A percentile compares a stretch with the other conserved stretches of the same genome.
phyloP scores from a whole-genome alignment of 1,140 invertebrate genomes.

The Drosophila ercepeae region DNA sequence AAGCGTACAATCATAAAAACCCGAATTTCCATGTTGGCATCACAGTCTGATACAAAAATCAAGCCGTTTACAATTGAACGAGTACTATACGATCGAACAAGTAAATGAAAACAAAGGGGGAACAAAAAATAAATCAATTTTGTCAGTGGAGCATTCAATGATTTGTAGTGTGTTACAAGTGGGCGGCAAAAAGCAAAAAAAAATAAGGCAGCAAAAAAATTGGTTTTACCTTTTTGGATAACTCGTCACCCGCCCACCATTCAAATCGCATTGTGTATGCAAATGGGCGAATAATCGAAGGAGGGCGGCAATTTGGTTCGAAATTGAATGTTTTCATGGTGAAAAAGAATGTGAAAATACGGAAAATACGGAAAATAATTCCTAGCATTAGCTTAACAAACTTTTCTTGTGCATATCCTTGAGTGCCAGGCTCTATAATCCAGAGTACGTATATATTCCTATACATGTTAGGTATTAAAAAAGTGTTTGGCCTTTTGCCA shows the following conservation, averaged over 20 bases:
- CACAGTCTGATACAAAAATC: slow-evolving; percentile 23
- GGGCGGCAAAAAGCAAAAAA: slow-evolving; percentile 17
- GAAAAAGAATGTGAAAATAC: background rate
- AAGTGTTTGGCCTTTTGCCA: background rate
- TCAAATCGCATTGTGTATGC: background rate
- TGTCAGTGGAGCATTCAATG: slow-evolving; percentile 37
- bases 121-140: slow-evolving; percentile 35
- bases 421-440: slow-evolving; percentile 6
- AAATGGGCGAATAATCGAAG: background rate
- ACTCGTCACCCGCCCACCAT: background rate
- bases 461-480: background rate
- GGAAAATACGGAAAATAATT: background rate
- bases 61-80: slow-evolving; percentile 43
- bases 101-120: slow-evolving; percentile 3
- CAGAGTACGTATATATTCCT: background rate
- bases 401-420: background rate
- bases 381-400: background rate
- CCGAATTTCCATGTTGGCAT: slow-evolving; percentile 18
- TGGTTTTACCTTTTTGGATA: slow-evolving; percentile 27
- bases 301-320: background rate
- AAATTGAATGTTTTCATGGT: background rate
- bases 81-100: slow-evolving; percentile 13
- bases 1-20: slow-evolving; percentile 9
- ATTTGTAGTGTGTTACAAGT: slow-evolving; percentile 35
- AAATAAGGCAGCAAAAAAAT: slow-evolving; percentile 32